phyloP scores from a whole-genome alignment of 2,797 vertebrate species.

The Oryzias dopingdopingensis region DNA sequence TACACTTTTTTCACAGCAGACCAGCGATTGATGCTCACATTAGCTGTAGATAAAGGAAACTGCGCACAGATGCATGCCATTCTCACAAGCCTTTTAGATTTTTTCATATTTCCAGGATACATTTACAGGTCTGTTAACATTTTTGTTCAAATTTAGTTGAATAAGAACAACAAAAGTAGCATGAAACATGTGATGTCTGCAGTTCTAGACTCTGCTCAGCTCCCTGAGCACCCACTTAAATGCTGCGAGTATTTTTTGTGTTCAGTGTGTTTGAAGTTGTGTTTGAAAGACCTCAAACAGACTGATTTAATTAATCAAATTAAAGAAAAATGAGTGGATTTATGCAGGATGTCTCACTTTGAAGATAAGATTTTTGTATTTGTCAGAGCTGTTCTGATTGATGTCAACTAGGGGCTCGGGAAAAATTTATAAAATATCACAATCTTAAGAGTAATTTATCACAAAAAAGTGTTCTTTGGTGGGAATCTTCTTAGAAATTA shows the following conservation, averaged over 20 bases:
- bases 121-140: too few species aligned
- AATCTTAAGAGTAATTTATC: too few species aligned
- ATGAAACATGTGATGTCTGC: not conserved
- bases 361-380: not conserved
- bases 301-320: not conserved
- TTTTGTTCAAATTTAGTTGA: not conserved
- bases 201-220: not conserved
- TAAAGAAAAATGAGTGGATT: not conserved
- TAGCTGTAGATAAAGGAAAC: too few species aligned
- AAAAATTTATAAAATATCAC: too few species aligned
- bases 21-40: too few species aligned
- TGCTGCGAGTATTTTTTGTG: not conserved
- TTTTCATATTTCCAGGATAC: too few species aligned
- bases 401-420: not conserved
- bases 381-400: not conserved
- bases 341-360: not conserved
- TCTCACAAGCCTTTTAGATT: too few species aligned
- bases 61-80: too few species aligned
- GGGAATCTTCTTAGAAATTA: too few species aligned
- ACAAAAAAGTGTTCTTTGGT: too few species aligned
- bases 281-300: not conserved
- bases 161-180: not conserved
- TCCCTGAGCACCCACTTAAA: not conserved
- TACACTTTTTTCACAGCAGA: too few species aligned
- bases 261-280: not conserved